Evolutionary conservation across 2,797 vertebrate species (phyloP).

Genomic region (Bovichtus variegatus): DNA sequence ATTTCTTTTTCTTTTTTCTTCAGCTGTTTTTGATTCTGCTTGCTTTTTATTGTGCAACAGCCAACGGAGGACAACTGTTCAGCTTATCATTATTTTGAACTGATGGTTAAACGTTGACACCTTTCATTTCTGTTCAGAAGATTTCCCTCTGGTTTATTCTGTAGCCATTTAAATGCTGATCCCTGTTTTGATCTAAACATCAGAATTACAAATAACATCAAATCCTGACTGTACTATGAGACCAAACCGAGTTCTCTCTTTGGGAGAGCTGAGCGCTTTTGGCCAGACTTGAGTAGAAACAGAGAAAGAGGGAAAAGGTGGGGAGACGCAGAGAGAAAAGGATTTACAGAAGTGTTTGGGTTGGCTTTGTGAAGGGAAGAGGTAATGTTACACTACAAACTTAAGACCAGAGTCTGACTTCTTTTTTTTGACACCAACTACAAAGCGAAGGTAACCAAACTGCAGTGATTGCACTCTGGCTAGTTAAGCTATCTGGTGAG

Average conservation of each 20-base stretch:
- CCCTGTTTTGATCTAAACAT: not conserved
- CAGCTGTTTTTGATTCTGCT: not conserved
- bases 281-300: conserved; percentile 40
- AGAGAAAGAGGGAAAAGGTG: conserved; percentile 6
- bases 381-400: not conserved
- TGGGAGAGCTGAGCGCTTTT: conserved; percentile 20
- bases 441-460: not conserved
- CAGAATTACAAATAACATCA: not conserved
- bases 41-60: not conserved
- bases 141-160: not conserved
- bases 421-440: not conserved
- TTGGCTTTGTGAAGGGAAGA: conserved; percentile 14
- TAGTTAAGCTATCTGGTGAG: not conserved
- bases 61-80: not conserved
- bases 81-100: not conserved
- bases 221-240: not conserved
- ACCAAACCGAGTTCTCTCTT: not conserved
- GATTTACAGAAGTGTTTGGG: conserved; percentile 16
- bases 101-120: not conserved
- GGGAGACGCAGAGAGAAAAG: not conserved
- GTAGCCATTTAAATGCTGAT: not conserved
- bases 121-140: not conserved
- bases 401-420: no score
- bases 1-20: not conserved
- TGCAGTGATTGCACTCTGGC: not conserved